phyloP scores from a whole-genome alignment of 2,113 vertebrate genomes.

The Oncorhynchus mykiss region DNA sequence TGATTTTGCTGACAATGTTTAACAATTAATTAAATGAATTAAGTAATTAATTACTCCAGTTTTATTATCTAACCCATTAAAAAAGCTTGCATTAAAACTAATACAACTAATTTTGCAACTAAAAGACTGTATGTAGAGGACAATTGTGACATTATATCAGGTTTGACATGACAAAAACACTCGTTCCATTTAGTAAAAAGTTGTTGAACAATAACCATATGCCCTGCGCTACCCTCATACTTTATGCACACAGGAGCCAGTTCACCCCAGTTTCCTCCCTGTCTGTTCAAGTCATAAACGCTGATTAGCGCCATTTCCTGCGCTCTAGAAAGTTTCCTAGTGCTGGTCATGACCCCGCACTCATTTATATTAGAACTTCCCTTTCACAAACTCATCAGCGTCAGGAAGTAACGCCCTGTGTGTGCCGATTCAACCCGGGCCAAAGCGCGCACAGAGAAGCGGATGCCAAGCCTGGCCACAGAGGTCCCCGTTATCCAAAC shows the following conservation, averaged over 20 bases:
- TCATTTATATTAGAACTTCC: conserved; percentile 59
- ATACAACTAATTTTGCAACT: no score
- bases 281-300: conserved; percentile 68
- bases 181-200: no score
- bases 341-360: conserved; percentile 57
- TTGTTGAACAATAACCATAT: no score
- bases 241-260: no score
- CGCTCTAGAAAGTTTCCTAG: conserved; percentile 44
- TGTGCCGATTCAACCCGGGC: conserved; percentile 54
- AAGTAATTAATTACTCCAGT: no score
- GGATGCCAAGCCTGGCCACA: conserved; percentile 17
- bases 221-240: not conserved
- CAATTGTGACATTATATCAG: not conserved
- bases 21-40: no score
- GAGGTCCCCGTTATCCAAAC: conserved; percentile 57
- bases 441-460: conserved; percentile 40
- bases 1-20: no score
- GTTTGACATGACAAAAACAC: no score
- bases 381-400: conserved; percentile 65
- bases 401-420: conserved; percentile 73
- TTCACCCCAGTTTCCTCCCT: not conserved
- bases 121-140: not conserved
- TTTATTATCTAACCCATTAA: no score
- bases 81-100: no score
- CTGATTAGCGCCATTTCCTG: conserved; percentile 62